phyloP scores from a whole-genome alignment of 2,113 vertebrate species.

The Fregetta grallaria region DNA sequence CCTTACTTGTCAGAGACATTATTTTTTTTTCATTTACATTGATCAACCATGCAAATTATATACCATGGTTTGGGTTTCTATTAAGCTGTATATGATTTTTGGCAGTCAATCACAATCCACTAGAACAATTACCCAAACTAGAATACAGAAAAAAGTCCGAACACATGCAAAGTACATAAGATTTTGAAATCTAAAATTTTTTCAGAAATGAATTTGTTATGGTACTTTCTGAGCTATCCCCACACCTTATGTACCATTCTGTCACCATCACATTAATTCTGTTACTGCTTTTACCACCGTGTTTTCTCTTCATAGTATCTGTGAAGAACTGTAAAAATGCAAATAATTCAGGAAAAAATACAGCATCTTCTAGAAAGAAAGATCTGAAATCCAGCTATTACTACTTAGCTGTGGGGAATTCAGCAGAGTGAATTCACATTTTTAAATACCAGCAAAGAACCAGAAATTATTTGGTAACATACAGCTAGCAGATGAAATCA shows the following conservation, averaged over 20 bases:
- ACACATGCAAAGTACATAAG: neutral
- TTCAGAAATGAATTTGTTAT: neutral
- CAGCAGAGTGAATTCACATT: neutral
- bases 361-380: neutral
- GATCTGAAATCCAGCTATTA: neutral
- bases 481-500: neutral
- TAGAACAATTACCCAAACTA: neutral
- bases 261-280: neutral
- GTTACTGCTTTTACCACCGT: neutral
- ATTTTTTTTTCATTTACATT: neutral
- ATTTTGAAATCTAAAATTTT: neutral
- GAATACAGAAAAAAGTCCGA: neutral
- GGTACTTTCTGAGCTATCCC: neutral
- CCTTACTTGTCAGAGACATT: neutral
- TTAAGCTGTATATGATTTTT: neutral
- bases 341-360: neutral
- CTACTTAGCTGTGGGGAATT: neutral
- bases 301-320: neutral
- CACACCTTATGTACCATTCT: neutral
- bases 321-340: neutral
- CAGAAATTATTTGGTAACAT: neutral
- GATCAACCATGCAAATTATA: neutral
- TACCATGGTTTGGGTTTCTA: neutral
- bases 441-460: neutral
- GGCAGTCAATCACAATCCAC: neutral